A percentile compares a stretch with the other conserved stretches of the same genome.
phyloP scores from a whole-genome alignment of 2,113 vertebrate species.

The Muntiacus muntjak region DNA sequence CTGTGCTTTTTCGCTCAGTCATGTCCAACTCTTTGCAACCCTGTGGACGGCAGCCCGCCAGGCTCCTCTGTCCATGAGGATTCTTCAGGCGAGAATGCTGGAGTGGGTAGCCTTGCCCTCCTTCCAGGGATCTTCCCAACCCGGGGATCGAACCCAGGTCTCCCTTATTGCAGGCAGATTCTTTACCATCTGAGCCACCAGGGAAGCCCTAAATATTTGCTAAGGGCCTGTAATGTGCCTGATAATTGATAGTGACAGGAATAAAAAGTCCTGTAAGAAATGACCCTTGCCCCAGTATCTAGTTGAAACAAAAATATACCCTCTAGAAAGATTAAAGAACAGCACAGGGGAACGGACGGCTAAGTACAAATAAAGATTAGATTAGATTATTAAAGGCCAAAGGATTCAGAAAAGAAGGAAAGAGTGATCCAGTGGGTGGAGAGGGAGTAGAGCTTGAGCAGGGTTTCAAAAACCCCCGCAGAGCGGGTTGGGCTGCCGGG shows the following conservation, averaged over 20 bases:
- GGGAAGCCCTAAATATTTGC: background rate
- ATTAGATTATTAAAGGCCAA: constrained; percentile 11
- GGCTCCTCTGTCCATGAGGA: background rate
- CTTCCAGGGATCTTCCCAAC: background rate
- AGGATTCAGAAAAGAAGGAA: background rate
- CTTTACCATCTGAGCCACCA: background rate
- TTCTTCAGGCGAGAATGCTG: background rate
- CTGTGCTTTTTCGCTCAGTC: background rate
- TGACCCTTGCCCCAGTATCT: background rate
- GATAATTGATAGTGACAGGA: background rate
- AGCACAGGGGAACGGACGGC: background rate
- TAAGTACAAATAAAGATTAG: background rate
- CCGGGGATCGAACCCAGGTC: background rate
- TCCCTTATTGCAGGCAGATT: background rate
- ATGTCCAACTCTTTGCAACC: background rate
- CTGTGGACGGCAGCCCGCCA: background rate
- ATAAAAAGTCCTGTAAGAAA: background rate
- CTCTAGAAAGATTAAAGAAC: constrained; percentile 22
- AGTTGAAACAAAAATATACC: constrained; percentile 13
- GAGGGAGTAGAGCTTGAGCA: background rate
- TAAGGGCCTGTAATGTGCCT: background rate
- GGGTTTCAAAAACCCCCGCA: background rate
- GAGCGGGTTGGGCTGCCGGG: background rate
- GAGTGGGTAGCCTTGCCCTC: background rate
- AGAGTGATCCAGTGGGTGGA: background rate